Percentiles rank a stretch among this genome's conserved stretches.
phyloP scores from a whole-genome alignment of 2,888 invertebrate species.

The Trachelus stipa region DNA sequence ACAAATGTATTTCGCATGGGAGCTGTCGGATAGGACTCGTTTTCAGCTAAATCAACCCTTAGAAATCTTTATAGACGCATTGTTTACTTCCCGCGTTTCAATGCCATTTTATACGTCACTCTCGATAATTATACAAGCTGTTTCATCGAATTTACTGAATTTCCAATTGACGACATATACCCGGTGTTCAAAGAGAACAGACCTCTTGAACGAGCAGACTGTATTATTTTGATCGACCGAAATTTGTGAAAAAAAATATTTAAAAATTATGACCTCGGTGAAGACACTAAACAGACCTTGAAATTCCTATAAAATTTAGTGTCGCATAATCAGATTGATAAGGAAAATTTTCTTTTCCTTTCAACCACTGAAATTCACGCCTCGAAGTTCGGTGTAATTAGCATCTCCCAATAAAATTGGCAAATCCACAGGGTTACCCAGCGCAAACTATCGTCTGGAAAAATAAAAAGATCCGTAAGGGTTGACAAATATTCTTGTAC shows the following conservation, averaged over 20 bases:
- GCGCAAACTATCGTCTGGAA: background rate
- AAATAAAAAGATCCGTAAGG: background rate
- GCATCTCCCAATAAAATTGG: background rate
- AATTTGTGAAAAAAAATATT: background rate
- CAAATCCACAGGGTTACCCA: background rate
- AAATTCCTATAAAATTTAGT: too few species aligned
- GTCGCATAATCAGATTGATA: background rate
- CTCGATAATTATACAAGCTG: background rate
- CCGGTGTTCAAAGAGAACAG: background rate
- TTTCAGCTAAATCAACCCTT: background rate
- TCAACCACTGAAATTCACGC: background rate
- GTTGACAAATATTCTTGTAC: background rate
- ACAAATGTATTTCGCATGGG: background rate
- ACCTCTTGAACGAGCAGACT: too few species aligned
- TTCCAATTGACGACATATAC: rapidly evolving
- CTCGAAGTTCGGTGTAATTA: background rate
- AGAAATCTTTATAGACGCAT: background rate
- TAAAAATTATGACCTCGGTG: background rate
- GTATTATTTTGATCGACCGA: too few species aligned
- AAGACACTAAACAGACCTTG: too few species aligned
- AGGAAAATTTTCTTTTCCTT: background rate
- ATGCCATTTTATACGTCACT: background rate
- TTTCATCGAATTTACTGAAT: background rate
- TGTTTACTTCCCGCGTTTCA: background rate
- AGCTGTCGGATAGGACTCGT: background rate